Evolutionary conservation across 1,140 invertebrate species (phyloP).

Genomic region (Aphelenchoides besseyi): DNA sequence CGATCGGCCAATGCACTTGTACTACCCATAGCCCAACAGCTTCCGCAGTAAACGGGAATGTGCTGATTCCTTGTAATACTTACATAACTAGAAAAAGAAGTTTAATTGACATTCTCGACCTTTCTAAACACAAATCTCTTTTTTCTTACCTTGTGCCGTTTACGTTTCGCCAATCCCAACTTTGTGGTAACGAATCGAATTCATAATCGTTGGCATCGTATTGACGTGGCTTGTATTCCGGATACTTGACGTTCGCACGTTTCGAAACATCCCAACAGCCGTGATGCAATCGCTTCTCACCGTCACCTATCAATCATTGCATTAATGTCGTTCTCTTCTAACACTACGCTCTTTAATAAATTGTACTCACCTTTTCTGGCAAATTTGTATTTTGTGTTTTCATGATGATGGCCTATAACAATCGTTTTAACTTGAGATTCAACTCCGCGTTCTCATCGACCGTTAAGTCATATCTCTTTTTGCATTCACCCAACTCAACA

Average conservation of each 20-base stretch:
- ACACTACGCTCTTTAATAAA: too few relatives aligned
- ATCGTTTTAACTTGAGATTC: too few relatives aligned
- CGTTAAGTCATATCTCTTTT: too few relatives aligned
- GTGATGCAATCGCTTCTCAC: background rate
- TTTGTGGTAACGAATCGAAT: slow-evolving; percentile 16
- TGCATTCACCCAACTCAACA: too few relatives aligned
- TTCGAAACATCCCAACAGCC: background rate
- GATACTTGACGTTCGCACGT: background rate
- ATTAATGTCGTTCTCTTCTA: too few relatives aligned
- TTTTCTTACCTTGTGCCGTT: too few relatives aligned
- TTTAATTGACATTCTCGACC: too few relatives aligned
- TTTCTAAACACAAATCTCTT: too few relatives aligned
- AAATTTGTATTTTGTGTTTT: background rate
- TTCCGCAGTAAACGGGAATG: slow-evolving; percentile 64
- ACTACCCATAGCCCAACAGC: slow-evolving; percentile 65
- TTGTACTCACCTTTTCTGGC: background rate
- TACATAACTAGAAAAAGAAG: too few relatives aligned
- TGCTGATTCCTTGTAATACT: slow-evolving; percentile 64
- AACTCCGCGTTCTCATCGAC: too few relatives aligned
- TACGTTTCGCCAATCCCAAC: slow-evolving; percentile 65
- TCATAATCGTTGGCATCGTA: slow-evolving; percentile 21
- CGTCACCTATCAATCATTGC: too few relatives aligned
- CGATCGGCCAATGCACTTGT: slow-evolving; percentile 63
- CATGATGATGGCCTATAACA: background rate
- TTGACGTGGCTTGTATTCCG: background rate